These are phyloP conservation scores for Tamandua tetradactyla DNA, from an alignment of 2,797 vertebrate species.

Conservation along the genomic window DNA sequence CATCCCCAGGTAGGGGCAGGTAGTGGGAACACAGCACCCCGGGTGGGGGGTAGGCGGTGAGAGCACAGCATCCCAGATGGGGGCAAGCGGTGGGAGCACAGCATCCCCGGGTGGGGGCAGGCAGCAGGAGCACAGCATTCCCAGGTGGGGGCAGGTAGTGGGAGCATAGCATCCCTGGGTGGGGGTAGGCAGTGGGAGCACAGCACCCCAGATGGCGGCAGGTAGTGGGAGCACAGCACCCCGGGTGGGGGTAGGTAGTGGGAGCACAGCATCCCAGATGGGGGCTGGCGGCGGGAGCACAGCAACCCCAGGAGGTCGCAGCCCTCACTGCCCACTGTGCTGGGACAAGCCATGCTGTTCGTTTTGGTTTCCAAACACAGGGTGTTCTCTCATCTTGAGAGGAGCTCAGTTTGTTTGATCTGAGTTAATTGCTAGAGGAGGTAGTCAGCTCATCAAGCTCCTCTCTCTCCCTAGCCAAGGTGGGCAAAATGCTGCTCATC, in stretches of 20 bases:
- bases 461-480: neutral
- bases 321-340: neutral
- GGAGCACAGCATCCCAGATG: neutral
- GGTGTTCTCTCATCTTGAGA: too few species aligned
- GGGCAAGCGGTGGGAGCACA: neutral
- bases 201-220: neutral
- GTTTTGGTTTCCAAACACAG: neutral
- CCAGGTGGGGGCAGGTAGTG: neutral
- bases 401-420: neutral
- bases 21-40: neutral
- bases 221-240: neutral
- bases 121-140: neutral
- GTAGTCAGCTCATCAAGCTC: neutral
- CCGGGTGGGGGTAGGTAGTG: too few species aligned
- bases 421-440: neutral
- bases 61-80: neutral
- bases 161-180: neutral
- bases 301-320: neutral
- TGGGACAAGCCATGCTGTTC: rapidly evolving
- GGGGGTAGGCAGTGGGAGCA: neutral
- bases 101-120: neutral
- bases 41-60: neutral
- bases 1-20: neutral
- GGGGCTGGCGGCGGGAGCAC: neutral
- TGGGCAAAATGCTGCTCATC: neutral